Conservation (phyloP, 2,888 invertebrate species). For the Molorchus minor region DNA sequence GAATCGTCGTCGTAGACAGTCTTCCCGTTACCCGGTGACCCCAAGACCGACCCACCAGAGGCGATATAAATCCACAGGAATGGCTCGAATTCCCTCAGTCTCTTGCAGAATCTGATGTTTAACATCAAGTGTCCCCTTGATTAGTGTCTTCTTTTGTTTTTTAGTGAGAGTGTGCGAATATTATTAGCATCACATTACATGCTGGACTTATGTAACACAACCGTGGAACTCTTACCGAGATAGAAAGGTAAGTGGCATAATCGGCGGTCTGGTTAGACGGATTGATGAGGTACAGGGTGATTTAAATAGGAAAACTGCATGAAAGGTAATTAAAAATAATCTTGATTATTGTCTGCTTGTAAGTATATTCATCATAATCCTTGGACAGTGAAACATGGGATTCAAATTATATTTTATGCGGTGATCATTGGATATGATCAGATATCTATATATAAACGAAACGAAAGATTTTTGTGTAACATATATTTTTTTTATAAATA, state of each 20-base stretch:
- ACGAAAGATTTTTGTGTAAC: too few species aligned
- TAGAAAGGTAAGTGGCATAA: constrained; percentile 23
- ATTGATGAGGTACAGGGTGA: too few species aligned
- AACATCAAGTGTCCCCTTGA: constrained; percentile 14
- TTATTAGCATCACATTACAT: constrained; percentile 14
- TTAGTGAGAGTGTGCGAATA: constrained; percentile 25
- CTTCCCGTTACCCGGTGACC: constrained; percentile 52
- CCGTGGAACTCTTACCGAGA: constrained; percentile 16
- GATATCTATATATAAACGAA: too few species aligned
- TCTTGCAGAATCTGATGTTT: constrained; percentile 24
- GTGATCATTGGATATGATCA: too few species aligned
- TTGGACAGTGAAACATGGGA: too few species aligned
- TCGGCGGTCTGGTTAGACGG: too few species aligned
- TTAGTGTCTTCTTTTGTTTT: constrained; percentile 20
- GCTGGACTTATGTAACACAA: constrained; percentile 19
- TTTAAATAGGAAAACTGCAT: too few species aligned
- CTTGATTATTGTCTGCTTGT: too few species aligned
- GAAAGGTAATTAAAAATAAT: too few species aligned
- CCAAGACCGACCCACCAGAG: constrained; percentile 44
- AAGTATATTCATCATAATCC: too few species aligned
- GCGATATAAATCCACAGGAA: constrained; percentile 37
- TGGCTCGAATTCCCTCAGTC: constrained; percentile 29
- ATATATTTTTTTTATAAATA: too few species aligned
- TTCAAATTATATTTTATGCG: too few species aligned
- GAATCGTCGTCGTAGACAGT: constrained; percentile 23